Evolutionary conservation across 2,113 vertebrate species (phyloP).

Genomic region (Gasterosteus nipponicus): DNA sequence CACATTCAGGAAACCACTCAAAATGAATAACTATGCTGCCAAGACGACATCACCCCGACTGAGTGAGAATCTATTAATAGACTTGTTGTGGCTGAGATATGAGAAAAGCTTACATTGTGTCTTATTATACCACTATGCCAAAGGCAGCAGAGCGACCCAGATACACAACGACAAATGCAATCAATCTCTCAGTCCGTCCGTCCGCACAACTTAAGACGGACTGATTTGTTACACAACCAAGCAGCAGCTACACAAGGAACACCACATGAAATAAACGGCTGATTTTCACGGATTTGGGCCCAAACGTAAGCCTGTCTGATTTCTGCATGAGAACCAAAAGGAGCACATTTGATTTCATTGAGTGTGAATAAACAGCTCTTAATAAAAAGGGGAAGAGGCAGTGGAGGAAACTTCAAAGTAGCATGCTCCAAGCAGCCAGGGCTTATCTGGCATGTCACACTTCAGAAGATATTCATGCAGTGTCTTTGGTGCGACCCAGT

Average conservation of each 20-base stretch:
- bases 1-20: not conserved
- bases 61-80: slow-evolving; percentile 44
- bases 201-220: not conserved
- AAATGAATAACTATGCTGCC: not conserved
- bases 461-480: slow-evolving; percentile 72
- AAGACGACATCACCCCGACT: slow-evolving; percentile 1
- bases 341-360: slow-evolving; percentile 42
- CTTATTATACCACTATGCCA: slow-evolving; percentile 48
- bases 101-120: slow-evolving; percentile 57
- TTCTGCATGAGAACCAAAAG: slow-evolving; percentile 7
- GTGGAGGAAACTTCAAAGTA: slow-evolving; percentile 67
- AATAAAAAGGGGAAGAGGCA: slow-evolving; percentile 56
- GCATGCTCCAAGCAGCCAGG: slow-evolving; percentile 53
- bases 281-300: not conserved
- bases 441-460: slow-evolving; percentile 64
- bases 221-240: not conserved
- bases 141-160: slow-evolving; percentile 55
- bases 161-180: slow-evolving; percentile 27
- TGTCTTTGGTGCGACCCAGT: slow-evolving; percentile 47
- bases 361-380: slow-evolving; percentile 59
- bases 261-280: not conserved
- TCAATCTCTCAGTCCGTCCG: not conserved
- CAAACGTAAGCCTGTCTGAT: slow-evolving; percentile 7
- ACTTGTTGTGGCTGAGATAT: slow-evolving; percentile 12
- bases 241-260: not conserved